phyloP scores from a whole-genome alignment of 2,888 invertebrate genomes.

The Ophioninae sp. region DNA sequence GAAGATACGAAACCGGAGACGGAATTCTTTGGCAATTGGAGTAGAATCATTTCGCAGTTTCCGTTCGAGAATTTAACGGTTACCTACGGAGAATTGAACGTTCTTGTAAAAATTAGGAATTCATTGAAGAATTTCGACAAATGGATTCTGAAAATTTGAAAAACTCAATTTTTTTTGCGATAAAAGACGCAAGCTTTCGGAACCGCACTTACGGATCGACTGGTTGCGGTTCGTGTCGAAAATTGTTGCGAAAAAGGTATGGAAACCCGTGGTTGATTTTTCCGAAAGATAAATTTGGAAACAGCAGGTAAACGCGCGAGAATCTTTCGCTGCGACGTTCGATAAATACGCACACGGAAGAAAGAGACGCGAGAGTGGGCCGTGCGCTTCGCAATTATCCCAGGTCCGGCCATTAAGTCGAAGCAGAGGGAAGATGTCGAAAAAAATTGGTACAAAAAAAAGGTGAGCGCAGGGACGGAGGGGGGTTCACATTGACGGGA shows the following conservation, averaged over 20 bases:
- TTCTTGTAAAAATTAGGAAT: too few species aligned
- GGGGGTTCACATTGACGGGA: not conserved
- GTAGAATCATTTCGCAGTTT: too few species aligned
- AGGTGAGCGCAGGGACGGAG: conserved; percentile 2
- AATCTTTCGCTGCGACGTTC: conserved; percentile 22
- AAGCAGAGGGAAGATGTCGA: conserved; percentile 21
- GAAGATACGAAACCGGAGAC: too few species aligned
- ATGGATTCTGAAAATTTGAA: too few species aligned
- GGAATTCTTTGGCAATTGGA: too few species aligned
- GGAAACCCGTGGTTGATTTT: conserved; percentile 25
- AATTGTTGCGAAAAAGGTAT: conserved; percentile 11
- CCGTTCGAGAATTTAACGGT: too few species aligned
- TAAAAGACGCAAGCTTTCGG: not conserved
- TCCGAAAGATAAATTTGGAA: conserved; percentile 47
- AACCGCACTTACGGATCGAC: not conserved
- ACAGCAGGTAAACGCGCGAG: conserved; percentile 58
- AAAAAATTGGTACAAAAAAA: conserved; percentile 12
- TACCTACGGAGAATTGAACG: too few species aligned
- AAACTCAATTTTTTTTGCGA: too few species aligned
- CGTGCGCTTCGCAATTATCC: conserved; percentile 60
- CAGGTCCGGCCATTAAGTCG: conserved; percentile 25
- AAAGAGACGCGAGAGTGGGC: conserved; percentile 23
- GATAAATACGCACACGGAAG: conserved; percentile 25
- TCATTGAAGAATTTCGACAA: too few species aligned
- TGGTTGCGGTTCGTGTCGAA: not conserved